These are phyloP conservation scores for Allophyes oxyacanthae DNA, from an alignment of 2,888 invertebrate genomes.

Conservation along the genomic window DNA sequence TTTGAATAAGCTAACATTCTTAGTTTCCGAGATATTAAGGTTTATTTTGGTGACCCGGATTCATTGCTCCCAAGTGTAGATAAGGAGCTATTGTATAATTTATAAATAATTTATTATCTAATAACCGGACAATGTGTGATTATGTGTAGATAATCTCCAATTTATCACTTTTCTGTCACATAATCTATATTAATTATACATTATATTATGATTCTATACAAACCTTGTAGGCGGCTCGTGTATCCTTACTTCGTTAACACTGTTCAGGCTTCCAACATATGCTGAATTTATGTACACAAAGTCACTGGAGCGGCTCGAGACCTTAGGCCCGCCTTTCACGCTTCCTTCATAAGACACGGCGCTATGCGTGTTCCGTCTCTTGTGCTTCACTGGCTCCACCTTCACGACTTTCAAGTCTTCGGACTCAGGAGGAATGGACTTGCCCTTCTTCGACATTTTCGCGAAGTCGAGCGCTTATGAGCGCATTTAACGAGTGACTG, in stretches of 20 bases:
- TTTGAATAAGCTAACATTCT: too few species aligned
- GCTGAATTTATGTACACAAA: constrained; percentile 79
- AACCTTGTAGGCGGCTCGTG: constrained; percentile 69
- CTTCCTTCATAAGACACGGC: constrained; percentile 32
- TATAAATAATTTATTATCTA: too few species aligned
- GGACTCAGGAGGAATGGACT: not conserved
- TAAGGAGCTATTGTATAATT: too few species aligned
- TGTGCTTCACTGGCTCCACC: constrained; percentile 21
- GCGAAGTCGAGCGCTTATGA: constrained; percentile 18
- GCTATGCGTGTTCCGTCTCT: constrained; percentile 26
- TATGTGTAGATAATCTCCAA: too few species aligned
- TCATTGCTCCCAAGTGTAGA: too few species aligned
- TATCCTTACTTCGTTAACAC: constrained; percentile 58
- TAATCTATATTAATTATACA: too few species aligned
- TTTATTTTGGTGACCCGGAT: too few species aligned
- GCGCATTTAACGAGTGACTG: constrained; percentile 50
- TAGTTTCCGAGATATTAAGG: too few species aligned
- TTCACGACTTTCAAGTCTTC: constrained; percentile 12
- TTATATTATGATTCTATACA: constrained; percentile 24
- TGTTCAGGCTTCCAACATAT: constrained; percentile 73
- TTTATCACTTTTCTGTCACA: too few species aligned
- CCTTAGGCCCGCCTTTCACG: constrained; percentile 14
- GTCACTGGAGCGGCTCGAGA: constrained; percentile 56
- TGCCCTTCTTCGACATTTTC: constrained; percentile 40
- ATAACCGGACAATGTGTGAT: too few species aligned